Evolutionary conservation across 2,113 vertebrate genomes (phyloP), one percentile per base, ranked within the genome.

Genomic region (Melierax canorus): DNA sequence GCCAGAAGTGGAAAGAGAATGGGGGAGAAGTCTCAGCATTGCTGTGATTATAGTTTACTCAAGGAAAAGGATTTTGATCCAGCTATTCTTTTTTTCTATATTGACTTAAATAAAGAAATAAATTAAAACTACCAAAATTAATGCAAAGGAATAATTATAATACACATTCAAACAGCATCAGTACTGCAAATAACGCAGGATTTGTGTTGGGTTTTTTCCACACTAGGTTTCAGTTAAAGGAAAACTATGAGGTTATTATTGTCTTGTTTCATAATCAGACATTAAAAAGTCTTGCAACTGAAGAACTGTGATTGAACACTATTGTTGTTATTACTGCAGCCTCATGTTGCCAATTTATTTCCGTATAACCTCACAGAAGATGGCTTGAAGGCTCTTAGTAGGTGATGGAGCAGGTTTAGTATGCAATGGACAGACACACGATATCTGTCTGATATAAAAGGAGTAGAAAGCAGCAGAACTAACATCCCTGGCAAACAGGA

Each of bases 71-170:
- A 51, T 91, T 89, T 66, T 86, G 67, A 96, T 95, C 38, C 43
- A 95, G 53, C 34, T 84, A 69, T 92, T 97, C 12, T 68, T 90
- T 75, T 75, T 95, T 68, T 39, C 48, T 80, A 6, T 88, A 95
- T 90, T 97, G 95, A 96, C 92, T 97, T 94, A 91, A 97, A 97
- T 56, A 67, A 91, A 91, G 94, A 98, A 98, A 90, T 78, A 98
- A 97, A 97, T 97, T 92, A 95, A 45, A 83, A 82, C 77, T 86
- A 80, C 68, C 90, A 69, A 97, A 97, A 94, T 96, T 69, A 59
- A 76, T 95, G 60, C 39, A 94, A 90, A 85, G 34, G 51, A 97
- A 90, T 92, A 90, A 87, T 94, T 94, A 89, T 46, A 91, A 96
- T 85, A 73, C 32, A 67, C 46, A 71, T 36, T 90, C 45, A 97